These are phyloP conservation scores for Syngnathus floridae DNA, from an alignment of 2,113 vertebrate species.

Conservation along the genomic window DNA sequence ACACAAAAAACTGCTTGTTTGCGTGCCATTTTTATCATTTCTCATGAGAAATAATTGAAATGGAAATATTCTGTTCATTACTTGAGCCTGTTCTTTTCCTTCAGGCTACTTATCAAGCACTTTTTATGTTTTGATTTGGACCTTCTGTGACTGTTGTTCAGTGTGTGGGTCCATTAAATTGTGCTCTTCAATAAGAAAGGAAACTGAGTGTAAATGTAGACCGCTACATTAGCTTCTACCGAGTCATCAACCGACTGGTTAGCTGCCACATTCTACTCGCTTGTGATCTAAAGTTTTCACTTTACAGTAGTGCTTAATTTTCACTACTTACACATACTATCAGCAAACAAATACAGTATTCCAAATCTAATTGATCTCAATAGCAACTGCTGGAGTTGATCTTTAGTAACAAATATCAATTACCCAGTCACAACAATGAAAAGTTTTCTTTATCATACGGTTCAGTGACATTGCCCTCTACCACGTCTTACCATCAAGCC, in stretches of 20 bases:
- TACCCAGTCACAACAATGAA: conserved; percentile 25
- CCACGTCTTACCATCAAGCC: conserved; percentile 48
- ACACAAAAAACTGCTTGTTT: not conserved
- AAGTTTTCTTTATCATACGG: conserved; percentile 40
- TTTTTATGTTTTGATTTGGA: not conserved
- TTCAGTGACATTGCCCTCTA: conserved; percentile 31
- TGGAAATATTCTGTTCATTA: no score
- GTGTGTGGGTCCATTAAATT: not conserved
- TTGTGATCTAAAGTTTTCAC: not conserved
- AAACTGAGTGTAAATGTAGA: not conserved
- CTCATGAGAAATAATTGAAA: not conserved
- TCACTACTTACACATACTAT: no score
- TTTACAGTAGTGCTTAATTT: not conserved
- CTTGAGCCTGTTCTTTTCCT: not conserved
- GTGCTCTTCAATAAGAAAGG: not conserved
- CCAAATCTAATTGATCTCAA: not conserved
- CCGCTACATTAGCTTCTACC: no score
- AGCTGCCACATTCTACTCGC: no score
- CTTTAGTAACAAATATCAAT: conserved; percentile 19
- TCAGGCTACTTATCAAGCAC: not conserved
- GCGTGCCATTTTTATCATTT: not conserved
- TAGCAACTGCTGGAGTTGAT: not conserved
- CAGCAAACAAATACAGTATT: not conserved
- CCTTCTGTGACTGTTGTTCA: not conserved
- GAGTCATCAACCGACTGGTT: no score